Evolutionary conservation across 2,113 vertebrate species (phyloP).

Genomic region (Tyto alba): DNA sequence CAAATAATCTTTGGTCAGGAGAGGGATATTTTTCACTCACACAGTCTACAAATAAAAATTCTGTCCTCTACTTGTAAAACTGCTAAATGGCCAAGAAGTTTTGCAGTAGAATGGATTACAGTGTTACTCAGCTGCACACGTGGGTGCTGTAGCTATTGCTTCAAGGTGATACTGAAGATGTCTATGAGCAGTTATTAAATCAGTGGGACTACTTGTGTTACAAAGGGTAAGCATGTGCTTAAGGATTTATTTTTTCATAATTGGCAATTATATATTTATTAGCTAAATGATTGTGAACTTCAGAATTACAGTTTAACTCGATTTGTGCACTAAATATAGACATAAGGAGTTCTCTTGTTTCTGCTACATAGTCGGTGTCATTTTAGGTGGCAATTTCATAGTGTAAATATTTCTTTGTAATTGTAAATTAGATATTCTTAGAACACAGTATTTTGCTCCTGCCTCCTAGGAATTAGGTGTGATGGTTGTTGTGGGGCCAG

Average conservation of each 20-base stretch:
- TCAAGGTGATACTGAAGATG: not conserved
- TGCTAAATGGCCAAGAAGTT: not conserved
- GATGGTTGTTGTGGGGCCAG: not conserved
- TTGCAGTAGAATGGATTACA: not conserved
- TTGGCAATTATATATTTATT: not conserved
- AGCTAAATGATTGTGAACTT: not conserved
- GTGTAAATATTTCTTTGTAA: not conserved
- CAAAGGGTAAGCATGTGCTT: not conserved
- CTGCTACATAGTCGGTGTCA: not conserved
- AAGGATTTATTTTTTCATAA: not conserved
- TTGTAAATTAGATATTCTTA: not conserved
- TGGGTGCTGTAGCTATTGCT: not conserved
- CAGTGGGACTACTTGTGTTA: not conserved
- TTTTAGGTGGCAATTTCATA: not conserved
- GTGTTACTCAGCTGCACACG: not conserved
- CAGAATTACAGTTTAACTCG: not conserved
- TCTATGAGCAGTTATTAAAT: not conserved
- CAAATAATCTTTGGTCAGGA: slow-evolving; percentile 30
- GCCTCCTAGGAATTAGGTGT: not conserved
- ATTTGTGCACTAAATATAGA: not conserved
- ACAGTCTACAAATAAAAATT: not conserved
- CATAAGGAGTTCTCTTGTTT: not conserved
- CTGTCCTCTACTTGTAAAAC: slow-evolving; percentile 8
- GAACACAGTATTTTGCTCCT: not conserved
- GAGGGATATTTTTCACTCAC: not conserved